Percentiles rank a stretch among this genome's conserved stretches.
Evolutionary conservation across 2,113 vertebrate genomes (phyloP).

Genomic region (Ophiodon elongatus): DNA sequence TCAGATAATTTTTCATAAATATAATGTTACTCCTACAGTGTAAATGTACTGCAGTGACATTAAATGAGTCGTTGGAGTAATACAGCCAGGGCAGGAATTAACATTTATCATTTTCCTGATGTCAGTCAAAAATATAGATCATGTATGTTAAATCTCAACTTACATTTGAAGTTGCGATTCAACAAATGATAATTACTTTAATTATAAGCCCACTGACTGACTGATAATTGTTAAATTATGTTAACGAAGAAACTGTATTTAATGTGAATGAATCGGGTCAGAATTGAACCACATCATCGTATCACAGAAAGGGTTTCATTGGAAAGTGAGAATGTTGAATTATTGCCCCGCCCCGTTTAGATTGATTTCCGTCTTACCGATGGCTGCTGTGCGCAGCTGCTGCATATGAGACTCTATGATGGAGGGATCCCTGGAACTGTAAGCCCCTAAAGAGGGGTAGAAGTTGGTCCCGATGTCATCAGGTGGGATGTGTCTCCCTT

Average conservation of each 20-base stretch:
- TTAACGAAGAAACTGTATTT: neutral
- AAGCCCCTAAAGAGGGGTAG: conserved; percentile 94
- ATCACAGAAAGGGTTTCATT: neutral
- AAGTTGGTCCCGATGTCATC: conserved; percentile 95
- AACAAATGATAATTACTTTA: neutral
- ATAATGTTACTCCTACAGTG: neutral
- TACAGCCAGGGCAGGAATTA: neutral
- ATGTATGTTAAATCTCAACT: neutral
- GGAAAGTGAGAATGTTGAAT: neutral
- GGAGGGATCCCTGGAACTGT: conserved; percentile 94
- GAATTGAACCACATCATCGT: neutral
- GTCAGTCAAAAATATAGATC: neutral
- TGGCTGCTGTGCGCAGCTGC: conserved; percentile 91
- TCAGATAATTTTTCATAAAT: neutral
- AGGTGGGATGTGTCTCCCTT: conserved; percentile 91
- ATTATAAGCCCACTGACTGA: neutral
- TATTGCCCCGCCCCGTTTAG: neutral
- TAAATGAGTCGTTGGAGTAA: neutral
- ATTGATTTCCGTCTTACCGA: conserved; percentile 85
- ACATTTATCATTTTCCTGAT: neutral
- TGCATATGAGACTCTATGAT: conserved; percentile 95
- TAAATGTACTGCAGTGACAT: neutral
- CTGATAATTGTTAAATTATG: neutral
- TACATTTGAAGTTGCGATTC: neutral
- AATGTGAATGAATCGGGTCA: neutral